Base-by-base conservation (phyloP, 2,888 invertebrate genomes). In the Drosophila helvetica region DNA sequence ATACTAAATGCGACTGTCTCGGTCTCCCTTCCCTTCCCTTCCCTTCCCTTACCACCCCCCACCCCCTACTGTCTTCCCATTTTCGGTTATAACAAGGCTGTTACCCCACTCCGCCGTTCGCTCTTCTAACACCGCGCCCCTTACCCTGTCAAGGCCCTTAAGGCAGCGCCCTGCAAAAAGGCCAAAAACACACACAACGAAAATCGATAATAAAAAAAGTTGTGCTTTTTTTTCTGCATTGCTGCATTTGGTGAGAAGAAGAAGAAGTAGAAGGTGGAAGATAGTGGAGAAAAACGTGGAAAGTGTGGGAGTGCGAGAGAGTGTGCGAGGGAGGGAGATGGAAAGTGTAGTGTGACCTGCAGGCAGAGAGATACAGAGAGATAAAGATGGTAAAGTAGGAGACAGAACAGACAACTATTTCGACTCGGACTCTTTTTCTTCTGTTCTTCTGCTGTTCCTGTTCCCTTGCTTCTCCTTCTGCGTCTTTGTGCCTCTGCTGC, bases 181-280 rank as follows among this genome's bases (percentile, higher is more conserved):
- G 38, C 38, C 38, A 38, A 38, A 33, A 38, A 38, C 4, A 15
- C 38, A 38, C 38, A 38, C 38, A 38, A 6, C 38, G 15, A 15
- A 38, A 38, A 38, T 38, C 38, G 38, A 38, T 38, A 15, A 2
- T 7, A 38, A 15, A 38, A 38, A 38, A 38, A 15, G 17, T 33
- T 33, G 18, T 12, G 30, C 33, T 33, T 27, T 30, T 12, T 25
- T 15, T 38, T 38, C 38, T 38, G 38, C 38, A 38, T 38, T 38
- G 38, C 38, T 38, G 38, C 38, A 38, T 38, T 38, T 38, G 15
- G 15, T 6, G 38, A 15, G 38, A 62, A 48, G 17, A 30, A 3
- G 60, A 47, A 48, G 48, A 19, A 48, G 48, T 42, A 48, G 48
- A 17, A 61, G 19, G n/a, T 38, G 25, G 33, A 7, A 18, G 1